phyloP scores from a whole-genome alignment of 92 coral and sea anemone species.

The Diadumene lineata region DNA sequence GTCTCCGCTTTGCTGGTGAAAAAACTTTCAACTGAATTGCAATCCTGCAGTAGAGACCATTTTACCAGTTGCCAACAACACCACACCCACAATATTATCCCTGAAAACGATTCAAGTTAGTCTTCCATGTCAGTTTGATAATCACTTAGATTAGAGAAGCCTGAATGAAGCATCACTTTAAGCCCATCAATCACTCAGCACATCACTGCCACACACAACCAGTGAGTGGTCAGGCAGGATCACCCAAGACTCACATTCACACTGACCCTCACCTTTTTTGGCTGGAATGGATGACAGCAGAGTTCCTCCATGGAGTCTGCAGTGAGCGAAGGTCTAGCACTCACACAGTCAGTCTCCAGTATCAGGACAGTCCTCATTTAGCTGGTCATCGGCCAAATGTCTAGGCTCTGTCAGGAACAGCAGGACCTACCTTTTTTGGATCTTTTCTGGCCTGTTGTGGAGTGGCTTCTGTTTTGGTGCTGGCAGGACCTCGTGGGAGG shows the following conservation, averaged over 20 bases:
- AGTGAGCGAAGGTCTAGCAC: slow-evolving; percentile 13
- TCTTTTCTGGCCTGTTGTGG: slow-evolving; percentile 17
- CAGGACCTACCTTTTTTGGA: slow-evolving; percentile 12
- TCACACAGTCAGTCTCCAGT: slow-evolving; percentile 17
- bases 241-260: slow-evolving; percentile 17
- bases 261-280: slow-evolving; percentile 24
- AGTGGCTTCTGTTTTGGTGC: slow-evolving; percentile 32
- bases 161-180: slow-evolving; percentile 26
- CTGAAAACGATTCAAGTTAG: slow-evolving; percentile 21
- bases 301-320: slow-evolving; percentile 30
- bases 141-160: slow-evolving; percentile 19
- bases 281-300: slow-evolving; percentile 19
- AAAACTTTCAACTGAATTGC: slow-evolving; percentile 31
- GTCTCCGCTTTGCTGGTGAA: slow-evolving; percentile 36
- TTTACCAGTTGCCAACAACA: slow-evolving; percentile 31
- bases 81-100: slow-evolving; percentile 14
- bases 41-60: slow-evolving; percentile 25
- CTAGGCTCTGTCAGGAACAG: slow-evolving; percentile 22
- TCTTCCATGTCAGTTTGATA: slow-evolving; percentile 36
- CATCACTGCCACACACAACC: slow-evolving; percentile 30
- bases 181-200: slow-evolving; percentile 21
- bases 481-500: slow-evolving; percentile 41
- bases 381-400: slow-evolving; percentile 19
- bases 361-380: slow-evolving; percentile 19
- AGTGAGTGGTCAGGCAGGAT: slow-evolving; percentile 21